Evolutionary conservation across 2,888 invertebrate genomes (phyloP).

Genomic region (Heterodera filipjevi): DNA sequence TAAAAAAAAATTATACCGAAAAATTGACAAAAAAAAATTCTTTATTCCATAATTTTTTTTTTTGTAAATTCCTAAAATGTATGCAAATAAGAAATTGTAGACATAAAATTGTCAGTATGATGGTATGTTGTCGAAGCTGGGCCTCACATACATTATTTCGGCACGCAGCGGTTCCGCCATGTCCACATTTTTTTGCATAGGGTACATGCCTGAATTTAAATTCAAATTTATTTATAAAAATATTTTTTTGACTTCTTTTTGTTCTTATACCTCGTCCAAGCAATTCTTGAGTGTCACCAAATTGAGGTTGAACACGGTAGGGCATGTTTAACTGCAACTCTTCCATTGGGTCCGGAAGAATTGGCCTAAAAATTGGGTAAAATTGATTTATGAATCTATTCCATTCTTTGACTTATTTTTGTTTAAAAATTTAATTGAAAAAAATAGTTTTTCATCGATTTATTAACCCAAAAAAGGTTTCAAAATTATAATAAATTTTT

Average conservation of each 20-base stretch:
- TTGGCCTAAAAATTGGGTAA: slow-evolving; percentile 52
- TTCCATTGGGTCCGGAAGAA: slow-evolving; percentile 61
- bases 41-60: too few relatives aligned
- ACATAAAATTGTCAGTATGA: slow-evolving; percentile 47
- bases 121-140: slow-evolving; percentile 65
- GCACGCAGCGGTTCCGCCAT: slow-evolving; percentile 52
- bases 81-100: not conserved
- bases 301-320: slow-evolving; percentile 45
- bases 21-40: too few relatives aligned
- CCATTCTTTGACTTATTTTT: too few relatives aligned
- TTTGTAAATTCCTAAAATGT: too few relatives aligned
- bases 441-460: too few relatives aligned
- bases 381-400: too few relatives aligned
- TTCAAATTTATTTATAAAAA: not conserved
- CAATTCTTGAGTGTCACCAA: slow-evolving; percentile 7
- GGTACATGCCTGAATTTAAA: slow-evolving; percentile 24
- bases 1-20: too few relatives aligned
- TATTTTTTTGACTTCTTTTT: not conserved
- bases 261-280: not conserved
- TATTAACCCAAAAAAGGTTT: too few relatives aligned
- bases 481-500: too few relatives aligned
- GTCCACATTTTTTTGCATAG: slow-evolving; percentile 51
- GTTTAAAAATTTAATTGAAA: too few relatives aligned
- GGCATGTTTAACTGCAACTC: slow-evolving; percentile 53
- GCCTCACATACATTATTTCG: slow-evolving; percentile 59